Evolutionary conservation across 2,888 invertebrate species (phyloP), one percentile per base, ranked within the genome.

Genomic region (Chalcosyrphus nemorum): DNA sequence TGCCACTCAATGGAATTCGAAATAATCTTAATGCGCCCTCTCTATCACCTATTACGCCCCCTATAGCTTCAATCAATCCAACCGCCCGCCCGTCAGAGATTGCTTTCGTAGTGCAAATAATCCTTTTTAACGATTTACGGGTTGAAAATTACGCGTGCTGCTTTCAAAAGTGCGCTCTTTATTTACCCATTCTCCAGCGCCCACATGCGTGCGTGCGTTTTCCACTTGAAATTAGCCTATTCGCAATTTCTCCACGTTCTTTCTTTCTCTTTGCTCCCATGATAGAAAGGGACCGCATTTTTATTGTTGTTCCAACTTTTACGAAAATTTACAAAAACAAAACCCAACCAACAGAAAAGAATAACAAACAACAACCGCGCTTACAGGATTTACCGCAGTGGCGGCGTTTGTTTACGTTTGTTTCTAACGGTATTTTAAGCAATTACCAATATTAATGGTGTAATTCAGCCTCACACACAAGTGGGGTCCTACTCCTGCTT

Each of bases 381-480:
- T 57, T 71, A 57, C 57, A 32, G 56, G 32, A 56, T 56, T 43
- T 24, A 45, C 27, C 41, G 35, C 59, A n/a, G n/a, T n/a, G 17
- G 27, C 57, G 24, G 45, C 38, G 52, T 52, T 57, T 61, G 72
- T 59, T 61, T 71, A 59, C 71, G 61, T 52, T 72, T 52, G 52
- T 72, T 56, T 63, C 54, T 43, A 45, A 54, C 54, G 32, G 43
- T 45, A 35, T 41, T 63, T 72, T 21, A 35, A 35, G 17, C 74
- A 74, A 63, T 63, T 74, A 74, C 74, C 63, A 35, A 74, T 63
- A 63, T 72, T 74, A 74, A 74, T 74, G 43, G 74, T n/a, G 71
- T 59, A 41, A 59, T 71, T 71, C 35, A 38, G 38, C 15, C 38
- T 15, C 21, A 9, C 11, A 24, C 32, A 9, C 5, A n/a, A n/a